Conservation (phyloP, 1,140 invertebrate genomes). For the Pseudoatta argentina region DNA sequence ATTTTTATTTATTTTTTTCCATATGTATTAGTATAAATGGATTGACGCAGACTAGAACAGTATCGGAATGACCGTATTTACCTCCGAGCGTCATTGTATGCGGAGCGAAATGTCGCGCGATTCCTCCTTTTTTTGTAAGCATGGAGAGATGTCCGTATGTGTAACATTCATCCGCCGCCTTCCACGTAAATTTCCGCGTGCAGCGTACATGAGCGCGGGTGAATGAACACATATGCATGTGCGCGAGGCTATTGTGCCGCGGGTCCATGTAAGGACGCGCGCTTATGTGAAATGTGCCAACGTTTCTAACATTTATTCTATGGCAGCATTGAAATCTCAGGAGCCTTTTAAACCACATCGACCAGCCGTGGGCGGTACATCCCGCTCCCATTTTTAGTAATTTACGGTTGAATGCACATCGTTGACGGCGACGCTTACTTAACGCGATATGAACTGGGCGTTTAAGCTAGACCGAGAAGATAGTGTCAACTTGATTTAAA, state of each 20-base stretch:
- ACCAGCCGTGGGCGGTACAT: neutral
- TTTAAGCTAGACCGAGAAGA: conserved; percentile 30
- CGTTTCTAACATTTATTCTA: conserved; percentile 40
- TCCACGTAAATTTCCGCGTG: conserved; percentile 7
- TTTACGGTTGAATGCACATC: conserved; percentile 50
- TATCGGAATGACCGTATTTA: conserved; percentile 21
- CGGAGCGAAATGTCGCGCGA: conserved; percentile 15
- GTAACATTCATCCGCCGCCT: neutral
- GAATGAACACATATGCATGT: conserved; percentile 28
- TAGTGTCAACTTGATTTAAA: conserved; percentile 53
- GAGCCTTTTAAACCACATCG: conserved; percentile 53
- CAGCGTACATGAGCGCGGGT: neutral
- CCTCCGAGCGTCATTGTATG: neutral
- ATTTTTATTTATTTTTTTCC: neutral
- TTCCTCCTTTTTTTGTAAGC: neutral
- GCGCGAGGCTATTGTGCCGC: conserved; percentile 39
- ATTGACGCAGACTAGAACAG: conserved; percentile 2
- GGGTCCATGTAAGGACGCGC: conserved; percentile 36
- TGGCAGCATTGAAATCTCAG: conserved; percentile 48
- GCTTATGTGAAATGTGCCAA: conserved; percentile 51
- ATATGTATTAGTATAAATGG: conserved; percentile 2
- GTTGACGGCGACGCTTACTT: conserved; percentile 36
- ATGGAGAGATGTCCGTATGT: neutral
- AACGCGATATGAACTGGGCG: conserved; percentile 42
- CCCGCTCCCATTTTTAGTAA: conserved; percentile 45